Base-by-base conservation (phyloP, 2,113 vertebrate species). In the Zosterops pallidus region DNA sequence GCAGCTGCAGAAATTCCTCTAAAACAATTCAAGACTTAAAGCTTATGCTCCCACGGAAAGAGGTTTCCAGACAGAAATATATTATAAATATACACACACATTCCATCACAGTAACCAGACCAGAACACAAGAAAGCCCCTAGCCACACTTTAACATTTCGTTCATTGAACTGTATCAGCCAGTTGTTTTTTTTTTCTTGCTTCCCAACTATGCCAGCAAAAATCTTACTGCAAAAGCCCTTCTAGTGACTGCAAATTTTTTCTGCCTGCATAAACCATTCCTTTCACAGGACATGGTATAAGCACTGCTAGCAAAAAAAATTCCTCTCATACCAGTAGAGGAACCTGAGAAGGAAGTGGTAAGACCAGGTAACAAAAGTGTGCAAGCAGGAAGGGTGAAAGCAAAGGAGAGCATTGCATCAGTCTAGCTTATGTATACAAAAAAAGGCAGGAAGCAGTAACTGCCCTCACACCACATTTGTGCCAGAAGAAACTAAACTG, bases 1-100 rank as follows among this genome's bases (percentile, higher is more conserved):
- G 82, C 67, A 95, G 85, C 63, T 93, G 83, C 82, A 79, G 53
- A 91, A 94, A 94, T 79, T 62, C 41, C 23, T 64, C 67, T 60
- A 42, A 81, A 85, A 77, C 59, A 84, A 56, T 12, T 68, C 26
- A 53, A n/a, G 50, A 53, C 29, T 87, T 63, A 59, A 74, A 86
- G 62, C 33, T 76, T 72, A 75, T 33, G 28, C 14, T 46, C 28
- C 46, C 39, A 89, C 3, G 12, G 55, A 74, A 86, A 91, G 14
- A 68, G 24, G 11, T 55, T 69, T 86, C 35, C 67, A 92, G 67
- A 57, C 23, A 65, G 41, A 68, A 79, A 52, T 39, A 29, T 37
- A 63, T 82, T 55, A n/a, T 21, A 64, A 63, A 47, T 55, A 72
- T 10, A 79, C 19, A 90, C 3, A 79, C 46, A 20, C 18, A 13